Conservation (phyloP, 2,113 vertebrate genomes). For the Numenius arquata region DNA sequence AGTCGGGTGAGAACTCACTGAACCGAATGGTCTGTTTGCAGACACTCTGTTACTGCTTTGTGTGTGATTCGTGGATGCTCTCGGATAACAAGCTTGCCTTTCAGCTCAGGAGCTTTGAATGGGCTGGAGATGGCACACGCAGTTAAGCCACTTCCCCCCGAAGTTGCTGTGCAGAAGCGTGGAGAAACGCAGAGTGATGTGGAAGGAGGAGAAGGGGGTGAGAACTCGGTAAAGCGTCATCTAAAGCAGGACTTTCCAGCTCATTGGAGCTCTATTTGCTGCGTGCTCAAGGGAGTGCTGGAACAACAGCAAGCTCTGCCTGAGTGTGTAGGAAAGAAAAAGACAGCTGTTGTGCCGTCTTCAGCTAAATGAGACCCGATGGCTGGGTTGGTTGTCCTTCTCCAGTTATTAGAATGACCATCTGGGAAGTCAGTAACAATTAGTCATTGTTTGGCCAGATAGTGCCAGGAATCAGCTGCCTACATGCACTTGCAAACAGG, state of each 20-base stretch:
- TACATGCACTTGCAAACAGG: neutral
- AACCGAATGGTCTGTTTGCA: neutral
- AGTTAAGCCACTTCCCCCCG: neutral
- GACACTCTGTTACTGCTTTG: neutral
- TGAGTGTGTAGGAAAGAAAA: neutral
- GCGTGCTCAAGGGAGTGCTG: neutral
- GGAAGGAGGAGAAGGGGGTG: neutral
- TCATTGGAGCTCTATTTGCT: constrained; percentile 18
- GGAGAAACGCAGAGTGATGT: neutral
- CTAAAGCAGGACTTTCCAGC: constrained; percentile 27
- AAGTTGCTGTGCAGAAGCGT: neutral
- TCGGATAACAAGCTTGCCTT: neutral
- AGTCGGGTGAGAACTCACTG: neutral
- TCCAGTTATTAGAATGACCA: constrained; percentile 58
- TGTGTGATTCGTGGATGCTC: neutral
- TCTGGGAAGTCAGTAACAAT: constrained; percentile 65
- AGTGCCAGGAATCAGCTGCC: constrained; percentile 36
- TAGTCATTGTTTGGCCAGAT: constrained; percentile 30
- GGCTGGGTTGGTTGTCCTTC: constrained; percentile 27
- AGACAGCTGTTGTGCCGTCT: constrained; percentile 53
- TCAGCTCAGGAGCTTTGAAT: neutral
- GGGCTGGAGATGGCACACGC: neutral
- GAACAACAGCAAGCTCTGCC: constrained; percentile 15
- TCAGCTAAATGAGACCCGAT: constrained; percentile 50
- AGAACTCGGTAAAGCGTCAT: neutral